These are phyloP conservation scores for Corythaeola cristata DNA, from an alignment of 2,113 vertebrate species.

Conservation along the genomic window DNA sequence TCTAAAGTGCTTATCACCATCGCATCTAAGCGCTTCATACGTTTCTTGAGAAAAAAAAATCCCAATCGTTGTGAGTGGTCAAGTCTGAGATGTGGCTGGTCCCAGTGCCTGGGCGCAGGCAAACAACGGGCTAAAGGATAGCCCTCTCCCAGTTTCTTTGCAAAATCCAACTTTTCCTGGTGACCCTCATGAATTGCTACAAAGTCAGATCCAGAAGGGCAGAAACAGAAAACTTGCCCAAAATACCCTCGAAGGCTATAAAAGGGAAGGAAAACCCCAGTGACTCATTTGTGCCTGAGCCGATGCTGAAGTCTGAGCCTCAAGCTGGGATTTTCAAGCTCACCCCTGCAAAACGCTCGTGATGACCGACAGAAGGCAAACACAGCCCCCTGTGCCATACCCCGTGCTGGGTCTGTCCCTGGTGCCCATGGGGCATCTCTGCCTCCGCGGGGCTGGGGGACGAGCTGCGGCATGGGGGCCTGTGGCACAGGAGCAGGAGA, in stretches of 20 bases:
- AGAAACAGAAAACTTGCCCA: background rate
- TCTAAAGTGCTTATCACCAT: slow-evolving; percentile 17
- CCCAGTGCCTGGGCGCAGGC: accelerated
- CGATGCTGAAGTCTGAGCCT: background rate
- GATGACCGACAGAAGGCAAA: background rate
- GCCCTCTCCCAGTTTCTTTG: background rate
- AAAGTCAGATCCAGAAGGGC: background rate
- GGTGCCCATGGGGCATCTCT: background rate
- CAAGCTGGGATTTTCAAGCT: background rate
- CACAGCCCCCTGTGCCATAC: accelerated
- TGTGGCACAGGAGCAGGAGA: background rate
- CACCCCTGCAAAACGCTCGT: background rate
- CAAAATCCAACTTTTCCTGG: background rate
- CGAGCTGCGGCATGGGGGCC: accelerated
- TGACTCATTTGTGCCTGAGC: background rate
- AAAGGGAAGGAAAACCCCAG: background rate
- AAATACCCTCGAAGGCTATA: accelerated
- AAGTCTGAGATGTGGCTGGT: background rate
- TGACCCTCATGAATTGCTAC: background rate
- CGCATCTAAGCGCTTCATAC: background rate
- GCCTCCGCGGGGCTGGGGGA: background rate
- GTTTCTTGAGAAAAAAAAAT: background rate
- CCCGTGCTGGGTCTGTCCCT: accelerated
- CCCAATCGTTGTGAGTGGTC: accelerated
- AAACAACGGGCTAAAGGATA: background rate